phyloP scores from a whole-genome alignment of 1,140 invertebrate species.

The Periplaneta americana region DNA sequence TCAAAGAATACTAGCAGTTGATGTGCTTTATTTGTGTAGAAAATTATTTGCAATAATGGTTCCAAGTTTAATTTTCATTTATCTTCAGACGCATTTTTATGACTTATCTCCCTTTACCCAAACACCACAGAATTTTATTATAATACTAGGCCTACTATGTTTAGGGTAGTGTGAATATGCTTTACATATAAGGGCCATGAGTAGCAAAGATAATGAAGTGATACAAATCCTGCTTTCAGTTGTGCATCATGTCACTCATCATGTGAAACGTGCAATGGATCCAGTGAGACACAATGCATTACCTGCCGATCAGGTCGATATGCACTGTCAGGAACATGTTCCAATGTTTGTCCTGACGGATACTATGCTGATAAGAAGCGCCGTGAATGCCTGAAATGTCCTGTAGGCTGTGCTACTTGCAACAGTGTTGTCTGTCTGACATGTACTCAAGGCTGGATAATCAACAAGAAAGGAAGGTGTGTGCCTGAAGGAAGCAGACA shows the following conservation, averaged over 20 bases:
- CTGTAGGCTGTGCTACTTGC: slow-evolving; percentile 66
- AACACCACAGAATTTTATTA: too few species aligned
- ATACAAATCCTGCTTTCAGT: slow-evolving; percentile 35
- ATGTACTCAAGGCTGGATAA: slow-evolving; percentile 62
- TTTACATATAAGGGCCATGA: too few species aligned
- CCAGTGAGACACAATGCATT: slow-evolving; percentile 70
- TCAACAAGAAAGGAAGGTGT: slow-evolving; percentile 67
- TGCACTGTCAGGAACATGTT: slow-evolving; percentile 43
- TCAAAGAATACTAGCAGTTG: too few species aligned
- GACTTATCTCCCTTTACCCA: too few species aligned
- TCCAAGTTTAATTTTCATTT: too few species aligned
- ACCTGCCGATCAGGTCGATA: slow-evolving; percentile 63
- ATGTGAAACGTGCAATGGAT: slow-evolving; percentile 78
- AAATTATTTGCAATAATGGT: too few species aligned
- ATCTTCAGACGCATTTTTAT: too few species aligned
- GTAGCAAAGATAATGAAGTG: background rate
- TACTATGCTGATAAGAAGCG: slow-evolving; percentile 69
- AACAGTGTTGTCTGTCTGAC: slow-evolving; percentile 57
- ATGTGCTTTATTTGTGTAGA: too few species aligned
- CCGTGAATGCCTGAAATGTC: slow-evolving; percentile 66
- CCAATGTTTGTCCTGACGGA: slow-evolving; percentile 56
- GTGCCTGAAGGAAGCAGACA: slow-evolving; percentile 55
- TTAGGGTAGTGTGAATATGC: too few species aligned
- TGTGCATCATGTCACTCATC: slow-evolving; percentile 70
- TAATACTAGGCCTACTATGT: too few species aligned